Percentiles rank a stretch among this genome's conserved stretches.
Evolutionary conservation across 1,140 invertebrate species (phyloP).

Genomic region (Dreissena polymorpha): DNA sequence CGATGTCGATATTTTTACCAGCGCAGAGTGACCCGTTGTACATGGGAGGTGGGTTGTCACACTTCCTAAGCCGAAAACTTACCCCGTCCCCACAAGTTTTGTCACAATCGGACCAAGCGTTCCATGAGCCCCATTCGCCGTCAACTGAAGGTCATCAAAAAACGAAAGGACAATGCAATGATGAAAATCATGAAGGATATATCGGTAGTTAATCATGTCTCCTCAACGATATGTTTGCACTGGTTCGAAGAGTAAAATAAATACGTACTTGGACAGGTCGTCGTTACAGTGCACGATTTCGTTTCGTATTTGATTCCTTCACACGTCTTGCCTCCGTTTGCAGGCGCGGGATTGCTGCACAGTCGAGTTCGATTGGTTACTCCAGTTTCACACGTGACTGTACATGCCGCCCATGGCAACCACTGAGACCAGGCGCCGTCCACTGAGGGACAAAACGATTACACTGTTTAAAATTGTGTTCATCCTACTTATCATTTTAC

Average conservation of each 20-base stretch:
- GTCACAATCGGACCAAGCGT: constrained; percentile 18
- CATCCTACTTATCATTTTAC: too few relatives aligned
- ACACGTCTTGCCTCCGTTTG: constrained; percentile 28
- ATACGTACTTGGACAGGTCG: constrained; percentile 30
- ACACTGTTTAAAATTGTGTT: too few relatives aligned
- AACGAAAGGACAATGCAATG: too few relatives aligned
- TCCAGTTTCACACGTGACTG: constrained; percentile 14
- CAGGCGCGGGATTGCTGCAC: constrained; percentile 8
- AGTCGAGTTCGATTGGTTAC: not conserved
- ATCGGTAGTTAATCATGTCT: too few relatives aligned
- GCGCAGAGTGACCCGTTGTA: constrained; percentile 16
- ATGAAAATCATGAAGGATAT: too few relatives aligned
- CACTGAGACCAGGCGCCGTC: constrained; percentile 21
- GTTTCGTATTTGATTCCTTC: constrained; percentile 1
- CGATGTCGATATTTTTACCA: constrained; percentile 6
- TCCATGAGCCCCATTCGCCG: constrained; percentile 35
- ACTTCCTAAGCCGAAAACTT: not conserved
- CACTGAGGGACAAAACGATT: constrained; percentile 19
- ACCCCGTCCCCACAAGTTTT: constrained; percentile 16
- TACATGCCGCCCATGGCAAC: not conserved
- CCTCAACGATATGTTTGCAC: too few relatives aligned
- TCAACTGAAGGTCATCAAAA: constrained; percentile 19
- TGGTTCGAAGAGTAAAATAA: too few relatives aligned
- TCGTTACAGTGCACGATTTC: not conserved
- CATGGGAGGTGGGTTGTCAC: constrained; percentile 23